Conservation (phyloP, 35 echinoderm and acorn worm species). For the Diadema setosum region DNA sequence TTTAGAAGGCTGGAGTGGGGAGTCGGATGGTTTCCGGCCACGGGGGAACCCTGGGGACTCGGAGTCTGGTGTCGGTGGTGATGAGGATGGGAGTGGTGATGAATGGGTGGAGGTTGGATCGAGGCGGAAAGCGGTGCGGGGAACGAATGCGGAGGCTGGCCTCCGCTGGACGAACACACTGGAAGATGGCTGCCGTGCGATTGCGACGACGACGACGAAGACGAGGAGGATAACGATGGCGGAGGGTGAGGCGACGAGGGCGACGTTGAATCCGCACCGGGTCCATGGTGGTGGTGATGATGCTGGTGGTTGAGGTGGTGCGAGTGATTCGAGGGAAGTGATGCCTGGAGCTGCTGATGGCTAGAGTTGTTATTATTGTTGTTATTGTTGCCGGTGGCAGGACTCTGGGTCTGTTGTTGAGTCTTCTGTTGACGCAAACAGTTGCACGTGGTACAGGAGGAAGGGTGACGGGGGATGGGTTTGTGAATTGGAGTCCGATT, state of each 20-base stretch:
- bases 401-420: not conserved
- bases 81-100: not conserved
- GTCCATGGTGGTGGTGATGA: not conserved
- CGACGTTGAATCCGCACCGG: not conserved
- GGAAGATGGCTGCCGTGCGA: not conserved
- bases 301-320: not conserved
- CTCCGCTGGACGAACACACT: not conserved
- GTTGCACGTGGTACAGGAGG: constrained; percentile 76
- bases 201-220: not conserved
- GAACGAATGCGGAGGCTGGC: not conserved
- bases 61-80: not conserved
- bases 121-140: not conserved
- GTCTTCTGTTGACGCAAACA: constrained; percentile 49
- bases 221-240: not conserved
- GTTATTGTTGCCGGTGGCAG: not conserved
- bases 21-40: not conserved
- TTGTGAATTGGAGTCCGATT: constrained; percentile 62
- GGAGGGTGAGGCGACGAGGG: not conserved
- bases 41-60: not conserved
- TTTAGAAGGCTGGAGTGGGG: not conserved
- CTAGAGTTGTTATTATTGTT: not conserved
- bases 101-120: not conserved
- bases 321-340: not conserved
- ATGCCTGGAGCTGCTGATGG: not conserved
- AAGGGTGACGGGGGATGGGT: constrained; percentile 73